These are phyloP conservation scores for Gymnocheta viridis DNA, from an alignment of 2,888 invertebrate species.

Conservation along the genomic window DNA sequence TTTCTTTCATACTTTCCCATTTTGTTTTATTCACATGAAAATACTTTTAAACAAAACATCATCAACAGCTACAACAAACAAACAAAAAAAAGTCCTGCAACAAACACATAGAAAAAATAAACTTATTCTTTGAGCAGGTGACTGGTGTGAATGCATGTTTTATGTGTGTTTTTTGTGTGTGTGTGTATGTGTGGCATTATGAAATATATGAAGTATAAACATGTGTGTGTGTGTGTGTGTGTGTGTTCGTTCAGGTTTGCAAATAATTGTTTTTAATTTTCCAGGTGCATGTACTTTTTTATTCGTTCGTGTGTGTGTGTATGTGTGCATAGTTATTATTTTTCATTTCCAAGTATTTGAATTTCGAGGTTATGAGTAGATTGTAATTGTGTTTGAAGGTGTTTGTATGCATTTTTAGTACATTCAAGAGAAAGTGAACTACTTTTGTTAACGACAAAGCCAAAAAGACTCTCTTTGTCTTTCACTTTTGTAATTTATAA, in stretches of 20 bases:
- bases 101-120: constrained; percentile 11
- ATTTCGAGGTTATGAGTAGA: background rate
- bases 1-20: background rate
- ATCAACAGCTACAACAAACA: constrained; percentile 15
- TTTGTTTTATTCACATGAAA: constrained; percentile 37
- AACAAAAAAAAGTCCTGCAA: constrained; percentile 25
- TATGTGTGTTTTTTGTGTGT: background rate
- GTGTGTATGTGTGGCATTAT: background rate
- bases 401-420: background rate
- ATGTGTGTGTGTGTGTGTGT: no score
- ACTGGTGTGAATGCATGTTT: background rate
- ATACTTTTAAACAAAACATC: constrained; percentile 35
- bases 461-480: background rate
- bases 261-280: constrained; percentile 34
- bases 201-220: background rate
- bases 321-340: constrained; percentile 20
- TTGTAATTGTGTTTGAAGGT: constrained; percentile 5
- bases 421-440: constrained; percentile 31
- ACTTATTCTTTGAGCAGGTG: constrained; percentile 18
- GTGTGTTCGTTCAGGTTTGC: constrained; percentile 6
- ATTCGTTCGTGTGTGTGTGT: background rate
- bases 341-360: constrained; percentile 14
- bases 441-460: constrained; percentile 1
- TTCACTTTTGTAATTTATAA: constrained; percentile 11
- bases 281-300: background rate